These are phyloP conservation scores for western clawed frog (Xenopus tropicalis) DNA, from an alignment of 2,113 vertebrate genomes.

Conservation along the genomic window DNA sequence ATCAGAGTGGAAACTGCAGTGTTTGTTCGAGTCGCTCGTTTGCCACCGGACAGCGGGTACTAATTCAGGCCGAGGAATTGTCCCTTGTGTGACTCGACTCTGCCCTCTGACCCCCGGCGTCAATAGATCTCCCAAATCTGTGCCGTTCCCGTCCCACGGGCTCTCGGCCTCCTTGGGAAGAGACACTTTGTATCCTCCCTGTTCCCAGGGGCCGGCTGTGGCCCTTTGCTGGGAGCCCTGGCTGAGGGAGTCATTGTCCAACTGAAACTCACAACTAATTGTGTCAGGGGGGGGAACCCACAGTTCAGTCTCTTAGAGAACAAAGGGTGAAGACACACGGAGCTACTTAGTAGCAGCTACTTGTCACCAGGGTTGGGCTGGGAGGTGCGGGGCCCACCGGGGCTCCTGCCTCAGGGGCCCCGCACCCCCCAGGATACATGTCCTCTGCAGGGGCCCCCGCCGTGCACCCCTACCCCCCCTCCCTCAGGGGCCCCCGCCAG, in stretches of 20 bases:
- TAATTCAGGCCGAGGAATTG: slow-evolving; percentile 40
- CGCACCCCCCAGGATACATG: no score
- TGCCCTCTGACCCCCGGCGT: slow-evolving; percentile 30
- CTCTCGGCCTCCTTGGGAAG: not conserved
- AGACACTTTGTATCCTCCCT: not conserved
- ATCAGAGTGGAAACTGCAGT: slow-evolving; percentile 38
- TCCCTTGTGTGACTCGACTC: slow-evolving; percentile 39
- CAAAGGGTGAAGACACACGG: no score
- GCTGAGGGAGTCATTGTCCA: slow-evolving; percentile 21
- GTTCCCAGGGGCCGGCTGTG: no score
- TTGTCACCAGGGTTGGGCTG: no score
- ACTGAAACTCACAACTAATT: slow-evolving; percentile 16
- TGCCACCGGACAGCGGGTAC: slow-evolving; percentile 33
- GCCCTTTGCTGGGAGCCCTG: not conserved
- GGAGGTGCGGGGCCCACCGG: no score
- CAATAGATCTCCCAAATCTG: slow-evolving; percentile 25
- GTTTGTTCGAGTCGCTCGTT: slow-evolving; percentile 35
- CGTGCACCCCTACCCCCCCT: no score
- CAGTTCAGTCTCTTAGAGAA: not conserved
- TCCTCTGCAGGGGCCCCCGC: no score
- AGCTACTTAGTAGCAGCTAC: no score
- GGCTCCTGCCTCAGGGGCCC: no score
- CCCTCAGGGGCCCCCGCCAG: no score
- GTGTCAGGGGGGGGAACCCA: slow-evolving; percentile 26
- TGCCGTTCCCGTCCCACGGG: slow-evolving; percentile 25